Evolutionary conservation across 2,797 vertebrate genomes (phyloP), one percentile per base, ranked within the genome.

Genomic region (Gadopsis marmoratus): DNA sequence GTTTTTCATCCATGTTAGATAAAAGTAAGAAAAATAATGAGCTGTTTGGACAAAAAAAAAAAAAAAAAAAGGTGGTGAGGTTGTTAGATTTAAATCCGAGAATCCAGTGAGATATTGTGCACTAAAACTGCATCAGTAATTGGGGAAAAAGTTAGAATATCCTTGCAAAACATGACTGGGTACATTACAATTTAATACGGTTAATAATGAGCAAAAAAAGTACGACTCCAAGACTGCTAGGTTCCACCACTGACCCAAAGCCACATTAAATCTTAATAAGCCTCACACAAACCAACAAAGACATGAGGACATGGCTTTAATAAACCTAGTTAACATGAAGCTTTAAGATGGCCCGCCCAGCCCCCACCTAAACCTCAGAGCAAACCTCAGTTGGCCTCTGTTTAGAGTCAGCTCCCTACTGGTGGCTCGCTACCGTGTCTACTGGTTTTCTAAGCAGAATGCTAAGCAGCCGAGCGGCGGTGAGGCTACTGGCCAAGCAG

Each of bases 401-500:
- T 82, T 86, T 80, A 73, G 72, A 77, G 64, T 82, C 78, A 62
- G 74, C 80, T 37, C 64, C 66, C 80, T 71, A 48, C 65, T 86
- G 76, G 78, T 78, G 76, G 76, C 84, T 81, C 50, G 47, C 83
- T 84, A 81, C 81, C 65, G 23, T 86, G 81, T 86, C 84, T 65
- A 71, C 66, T 51, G 80, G 84, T 60, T 89, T 87, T 81, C 63
- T 66, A 72, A 53, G 72, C 76, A 56, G 75, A 83, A 74, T 65
- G 65, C 79, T 86, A 74, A 88, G 76, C 82, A 84, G 78, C 70
- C 43, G 66, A 81, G 88, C 2, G 55, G 88, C 13, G 70, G 85
- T 80, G 77, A 82, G 89, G 88, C 88, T 73, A 83, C 76, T 41
- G 85, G 84, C 89, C 89, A 88, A 84, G 71, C 86, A 88, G 91